phyloP scores from a whole-genome alignment of 2,113 vertebrate genomes.

The Phasianus colchicus region DNA sequence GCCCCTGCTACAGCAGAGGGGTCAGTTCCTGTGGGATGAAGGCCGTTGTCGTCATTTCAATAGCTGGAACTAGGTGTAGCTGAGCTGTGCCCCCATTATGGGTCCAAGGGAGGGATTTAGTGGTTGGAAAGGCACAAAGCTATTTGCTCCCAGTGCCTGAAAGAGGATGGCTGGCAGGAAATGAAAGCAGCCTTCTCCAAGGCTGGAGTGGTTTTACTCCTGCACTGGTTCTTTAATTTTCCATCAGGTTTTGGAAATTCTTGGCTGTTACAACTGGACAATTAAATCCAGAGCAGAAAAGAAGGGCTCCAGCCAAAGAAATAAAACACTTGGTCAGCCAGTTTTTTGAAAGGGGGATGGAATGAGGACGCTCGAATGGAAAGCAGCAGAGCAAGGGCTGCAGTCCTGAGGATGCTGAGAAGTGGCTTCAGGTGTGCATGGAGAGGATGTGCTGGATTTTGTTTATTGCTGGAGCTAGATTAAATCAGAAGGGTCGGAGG shows the following conservation, averaged over 20 bases:
- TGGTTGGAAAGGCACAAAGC: background rate
- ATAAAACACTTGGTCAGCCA: conserved; percentile 30
- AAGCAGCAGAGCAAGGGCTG: background rate
- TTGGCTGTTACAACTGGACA: background rate
- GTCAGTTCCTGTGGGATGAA: conserved; percentile 66
- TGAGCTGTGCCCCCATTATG: background rate
- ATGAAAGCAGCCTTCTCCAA: background rate
- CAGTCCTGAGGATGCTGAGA: background rate
- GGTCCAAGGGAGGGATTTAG: conserved; percentile 15
- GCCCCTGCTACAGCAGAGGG: background rate
- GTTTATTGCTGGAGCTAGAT: background rate
- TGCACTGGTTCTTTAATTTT: conserved; percentile 15
- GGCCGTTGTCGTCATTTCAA: conserved; percentile 51
- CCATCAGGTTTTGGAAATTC: background rate
- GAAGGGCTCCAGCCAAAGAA: background rate
- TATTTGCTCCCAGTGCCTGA: conserved; percentile 4
- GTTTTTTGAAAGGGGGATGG: background rate
- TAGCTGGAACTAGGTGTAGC: conserved; percentile 75
- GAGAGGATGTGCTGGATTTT: background rate
- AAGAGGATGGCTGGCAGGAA: conserved; percentile 67
- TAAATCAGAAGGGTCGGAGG: background rate
- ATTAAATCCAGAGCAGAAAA: background rate
- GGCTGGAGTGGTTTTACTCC: conserved; percentile 10
- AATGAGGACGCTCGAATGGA: background rate
- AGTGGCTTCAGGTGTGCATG: background rate